These are phyloP conservation scores for Polydrusus cervinus DNA, from an alignment of 2,888 invertebrate species.

Conservation along the genomic window DNA sequence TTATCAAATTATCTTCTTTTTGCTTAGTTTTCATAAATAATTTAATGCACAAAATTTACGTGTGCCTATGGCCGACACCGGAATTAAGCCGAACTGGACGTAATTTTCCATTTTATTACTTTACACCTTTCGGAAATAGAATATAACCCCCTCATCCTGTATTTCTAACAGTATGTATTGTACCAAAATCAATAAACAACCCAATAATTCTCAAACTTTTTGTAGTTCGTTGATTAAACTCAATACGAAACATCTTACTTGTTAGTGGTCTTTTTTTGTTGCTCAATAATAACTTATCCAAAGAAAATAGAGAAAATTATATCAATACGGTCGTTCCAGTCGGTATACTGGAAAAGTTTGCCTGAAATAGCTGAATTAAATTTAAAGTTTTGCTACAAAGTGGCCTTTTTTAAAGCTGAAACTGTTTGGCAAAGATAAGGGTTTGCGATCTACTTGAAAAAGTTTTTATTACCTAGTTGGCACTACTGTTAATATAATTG, in stretches of 20 bases:
- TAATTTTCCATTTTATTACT: too few relatives aligned
- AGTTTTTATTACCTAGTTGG: neutral
- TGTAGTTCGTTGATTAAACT: conserved; percentile 22
- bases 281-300: conserved; percentile 46
- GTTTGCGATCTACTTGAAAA: conserved; percentile 7
- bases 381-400: conserved; percentile 48
- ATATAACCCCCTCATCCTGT: too few relatives aligned
- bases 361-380: conserved; percentile 44
- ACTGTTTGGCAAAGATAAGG: conserved; percentile 24
- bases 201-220: neutral
- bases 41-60: too few relatives aligned
- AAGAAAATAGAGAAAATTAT: conserved; percentile 49
- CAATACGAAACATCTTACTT: neutral
- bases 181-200: neutral
- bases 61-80: too few relatives aligned
- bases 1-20: too few relatives aligned
- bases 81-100: too few relatives aligned
- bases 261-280: conserved; percentile 44
- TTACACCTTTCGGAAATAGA: too few relatives aligned
- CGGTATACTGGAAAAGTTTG: conserved; percentile 47
- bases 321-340: conserved; percentile 49
- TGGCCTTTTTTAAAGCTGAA: conserved; percentile 41
- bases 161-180: too few relatives aligned
- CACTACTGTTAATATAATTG: neutral
- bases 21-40: too few relatives aligned